Evolutionary conservation across 2,113 vertebrate genomes (phyloP), one percentile per base, ranked within the genome.

Genomic region (Heterocephalus glaber): DNA sequence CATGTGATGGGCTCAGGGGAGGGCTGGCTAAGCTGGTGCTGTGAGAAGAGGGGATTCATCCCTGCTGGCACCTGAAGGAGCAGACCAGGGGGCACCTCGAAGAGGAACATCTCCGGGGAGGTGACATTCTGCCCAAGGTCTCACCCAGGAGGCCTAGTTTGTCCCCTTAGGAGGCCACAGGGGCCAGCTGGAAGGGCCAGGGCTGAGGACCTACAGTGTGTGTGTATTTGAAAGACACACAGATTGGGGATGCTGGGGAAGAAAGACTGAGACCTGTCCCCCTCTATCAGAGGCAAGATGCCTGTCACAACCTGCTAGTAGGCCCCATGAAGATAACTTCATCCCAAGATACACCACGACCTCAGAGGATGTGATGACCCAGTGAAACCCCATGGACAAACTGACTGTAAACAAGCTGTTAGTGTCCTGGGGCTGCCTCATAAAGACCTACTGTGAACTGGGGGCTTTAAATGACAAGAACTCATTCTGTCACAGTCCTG

Each of bases 331-430:
- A 58, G 44, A 17, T 7, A 7, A 8, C 12, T 35, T 49, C 7
- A 7, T 35, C 83, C 17, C 12, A 44, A 61, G 79, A 70, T 52
- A 54, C 65, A 24, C 3, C 1, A 4, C 1, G n/a, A 17, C 52
- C 66, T 19, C 24, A 3, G 66, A 47, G 38, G 22, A 30, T 11
- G 6, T 26, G n/a, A 11, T 7, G 63, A 70, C 3, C 76, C 24
- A 8, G 0, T 1, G 24, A 52, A n/a, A 16, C 17, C 8, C 4
- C 14, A 8, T 7, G 1, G 3, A 28, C 28, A 11, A 63, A 11
- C 63, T 16, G 12, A 58, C 20, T 14, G 60, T 9, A 33, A 24
- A 47, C 20, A 24, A 68, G 58, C 47, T 41, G n/a, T 30, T 6
- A 10, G n/a, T 7, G 30, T 66, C 61, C n/a, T 8, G 28, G 10